Evolutionary conservation across 2,113 vertebrate species (phyloP), one percentile per base, ranked within the genome.

Genomic region (Apteryx mantelli): DNA sequence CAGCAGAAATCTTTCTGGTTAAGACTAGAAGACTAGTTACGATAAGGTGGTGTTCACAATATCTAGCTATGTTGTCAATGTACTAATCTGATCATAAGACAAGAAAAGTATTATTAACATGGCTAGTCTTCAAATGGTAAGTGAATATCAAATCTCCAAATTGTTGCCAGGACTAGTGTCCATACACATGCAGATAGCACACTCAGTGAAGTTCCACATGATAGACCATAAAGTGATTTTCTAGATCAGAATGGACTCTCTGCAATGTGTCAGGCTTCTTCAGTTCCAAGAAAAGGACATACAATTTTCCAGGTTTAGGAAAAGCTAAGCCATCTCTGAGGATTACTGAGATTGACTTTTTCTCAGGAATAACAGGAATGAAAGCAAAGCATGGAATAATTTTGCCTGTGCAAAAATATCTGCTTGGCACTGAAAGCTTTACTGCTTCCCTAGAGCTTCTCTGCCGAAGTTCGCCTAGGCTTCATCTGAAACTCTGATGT

Each of bases 141-240:
- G 6, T 50, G 50, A 65, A 68, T 60, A 53, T 2, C 1, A 70
- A 82, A 61, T 70, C n/a, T 83, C 56, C 20, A 25, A 15, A 22
- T 30, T 32, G 3, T 11, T 52, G 28, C 11, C 50, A 80, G n/a
- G 20, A 20, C 7, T 44, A 30, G 4, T 32, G 40, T 61, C 24
- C 12, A 65, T 42, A 28, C n/a, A 66, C 26, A 21, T 19, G 16
- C 26, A 61, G 36, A 16, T 14, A 32, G 26, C 2, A 5, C 7
- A 19, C 5, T 56, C 56, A 66, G 55, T 20, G 12, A 6, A 17
- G 20, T 70, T 46, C 22, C 30, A 34, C 0, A 0, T 50, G 20
- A 32, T 71, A 28, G 21, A 16, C 13, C 9, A 58, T 8, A 7
- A 44, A 52, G 18, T 26, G 24, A 32, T 63, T 32, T 38, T 61